Evolutionary conservation across 1,140 invertebrate genomes (phyloP).

Genomic region (Asobara japonica): DNA sequence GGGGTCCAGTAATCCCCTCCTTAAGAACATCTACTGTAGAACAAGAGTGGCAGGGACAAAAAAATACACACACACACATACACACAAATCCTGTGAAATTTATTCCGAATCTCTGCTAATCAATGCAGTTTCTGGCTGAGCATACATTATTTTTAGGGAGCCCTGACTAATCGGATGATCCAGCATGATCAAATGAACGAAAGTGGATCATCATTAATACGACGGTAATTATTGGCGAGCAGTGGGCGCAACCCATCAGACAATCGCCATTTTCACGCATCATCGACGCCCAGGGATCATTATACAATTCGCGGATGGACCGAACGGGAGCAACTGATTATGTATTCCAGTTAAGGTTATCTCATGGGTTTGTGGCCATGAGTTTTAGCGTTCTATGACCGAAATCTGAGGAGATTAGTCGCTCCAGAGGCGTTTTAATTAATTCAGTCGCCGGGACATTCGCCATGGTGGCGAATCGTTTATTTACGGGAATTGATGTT

Average conservation of each 20-base stretch:
- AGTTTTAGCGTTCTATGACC: not conserved
- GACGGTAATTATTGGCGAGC: not conserved
- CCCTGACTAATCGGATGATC: not conserved
- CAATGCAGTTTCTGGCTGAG: too few species aligned
- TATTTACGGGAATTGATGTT: too few species aligned
- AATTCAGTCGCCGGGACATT: too few species aligned
- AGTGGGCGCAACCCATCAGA: not conserved
- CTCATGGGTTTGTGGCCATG: not conserved
- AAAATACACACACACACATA: too few species aligned
- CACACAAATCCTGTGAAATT: too few species aligned
- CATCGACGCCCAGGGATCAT: not conserved
- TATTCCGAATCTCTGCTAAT: not conserved
- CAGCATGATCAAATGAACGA: not conserved
- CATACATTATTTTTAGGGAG: not conserved
- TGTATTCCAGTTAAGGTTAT: not conserved
- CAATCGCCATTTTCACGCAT: not conserved
- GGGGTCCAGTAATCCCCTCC: too few species aligned
- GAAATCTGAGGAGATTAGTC: too few species aligned
- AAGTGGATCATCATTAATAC: slow-evolving; percentile 3
- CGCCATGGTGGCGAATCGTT: too few species aligned
- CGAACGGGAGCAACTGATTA: not conserved
- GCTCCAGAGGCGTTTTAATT: too few species aligned
- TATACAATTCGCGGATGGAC: not conserved
- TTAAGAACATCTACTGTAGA: too few species aligned
- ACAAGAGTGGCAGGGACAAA: too few species aligned